Conservation (phyloP, 2,888 invertebrate species). For the Eupithecia dodoneata region DNA sequence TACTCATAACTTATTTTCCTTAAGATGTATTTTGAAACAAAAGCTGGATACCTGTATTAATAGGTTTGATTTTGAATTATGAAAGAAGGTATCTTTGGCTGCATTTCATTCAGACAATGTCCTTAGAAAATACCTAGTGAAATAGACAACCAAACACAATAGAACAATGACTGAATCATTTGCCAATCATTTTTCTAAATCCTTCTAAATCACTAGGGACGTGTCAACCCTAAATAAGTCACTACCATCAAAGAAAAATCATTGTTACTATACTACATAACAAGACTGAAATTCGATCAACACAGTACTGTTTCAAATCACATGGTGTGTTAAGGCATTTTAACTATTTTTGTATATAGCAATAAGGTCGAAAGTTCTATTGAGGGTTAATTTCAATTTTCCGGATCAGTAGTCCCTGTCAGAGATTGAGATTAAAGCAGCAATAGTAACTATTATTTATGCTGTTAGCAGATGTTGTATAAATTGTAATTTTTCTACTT, state of each 20-base stretch:
- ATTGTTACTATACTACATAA: slow-evolving; percentile 4
- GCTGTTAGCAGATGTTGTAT: slow-evolving; percentile 60
- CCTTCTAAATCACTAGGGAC: slow-evolving; percentile 70
- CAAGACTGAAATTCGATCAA: slow-evolving; percentile 11
- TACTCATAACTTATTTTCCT: not conserved
- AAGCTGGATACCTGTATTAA: too few species aligned
- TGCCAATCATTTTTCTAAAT: slow-evolving; percentile 66
- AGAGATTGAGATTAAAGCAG: slow-evolving; percentile 39
- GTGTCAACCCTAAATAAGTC: slow-evolving; percentile 38
- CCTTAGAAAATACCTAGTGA: not conserved
- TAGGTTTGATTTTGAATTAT: too few species aligned
- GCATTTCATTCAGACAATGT: too few species aligned
- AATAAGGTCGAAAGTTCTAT: slow-evolving; percentile 28
- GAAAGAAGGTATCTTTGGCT: too few species aligned
- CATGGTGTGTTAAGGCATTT: not conserved
- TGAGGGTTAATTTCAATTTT: slow-evolving; percentile 76
- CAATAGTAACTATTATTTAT: slow-evolving; percentile 19
- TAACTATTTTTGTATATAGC: not conserved
- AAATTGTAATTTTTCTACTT: slow-evolving; percentile 51
- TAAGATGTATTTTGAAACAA: not conserved
- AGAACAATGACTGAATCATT: slow-evolving; percentile 55
- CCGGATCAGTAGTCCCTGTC: slow-evolving; percentile 73
- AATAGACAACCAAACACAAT: slow-evolving; percentile 22
- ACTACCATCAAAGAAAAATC: not conserved
- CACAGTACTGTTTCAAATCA: not conserved